phyloP scores from a whole-genome alignment of 2,888 invertebrate species.

The Eristalis tenax region DNA sequence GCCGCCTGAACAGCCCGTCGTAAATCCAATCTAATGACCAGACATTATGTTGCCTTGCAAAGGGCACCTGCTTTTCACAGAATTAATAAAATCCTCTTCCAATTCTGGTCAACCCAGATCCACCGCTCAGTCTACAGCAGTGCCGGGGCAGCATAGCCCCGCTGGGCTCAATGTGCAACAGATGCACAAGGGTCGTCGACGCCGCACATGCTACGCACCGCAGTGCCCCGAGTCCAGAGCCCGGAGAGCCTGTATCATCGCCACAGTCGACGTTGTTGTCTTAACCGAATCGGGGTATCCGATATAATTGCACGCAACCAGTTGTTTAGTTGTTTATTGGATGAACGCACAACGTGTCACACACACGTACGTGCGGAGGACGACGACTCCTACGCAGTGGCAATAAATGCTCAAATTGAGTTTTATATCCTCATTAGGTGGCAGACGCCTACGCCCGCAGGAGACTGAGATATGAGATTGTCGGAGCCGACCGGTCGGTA shows the following conservation, averaged over 20 bases:
- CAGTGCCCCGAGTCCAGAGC: constrained; percentile 4
- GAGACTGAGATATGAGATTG: constrained; percentile 39
- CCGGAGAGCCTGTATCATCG: neutral
- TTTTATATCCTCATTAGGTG: constrained; percentile 70
- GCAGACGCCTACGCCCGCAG: constrained; percentile 25
- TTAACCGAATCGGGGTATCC: constrained; percentile 55
- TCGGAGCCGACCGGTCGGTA: neutral
- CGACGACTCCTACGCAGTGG: constrained; percentile 25
- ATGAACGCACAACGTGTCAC: constrained; percentile 60
- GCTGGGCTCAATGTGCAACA: constrained; percentile 61
- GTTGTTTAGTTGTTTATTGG: constrained; percentile 70
- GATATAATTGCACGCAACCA: constrained; percentile 68
- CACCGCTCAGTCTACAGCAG: neutral
- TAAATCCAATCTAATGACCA: constrained; percentile 57
- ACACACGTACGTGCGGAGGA: constrained; percentile 29
- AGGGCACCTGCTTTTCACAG: constrained; percentile 45
- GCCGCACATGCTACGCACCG: constrained; percentile 40
- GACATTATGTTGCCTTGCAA: constrained; percentile 39
- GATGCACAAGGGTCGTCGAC: constrained; percentile 52
- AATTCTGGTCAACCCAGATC: constrained; percentile 29
- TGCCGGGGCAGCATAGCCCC: neutral
- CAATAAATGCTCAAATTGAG: constrained; percentile 70
- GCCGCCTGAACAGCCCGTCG: neutral
- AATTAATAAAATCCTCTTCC: constrained; percentile 54
- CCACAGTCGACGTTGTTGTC: constrained; percentile 4